Evolutionary conservation across 2,888 invertebrate species (phyloP).

Genomic region (Drosophila paracracens): DNA sequence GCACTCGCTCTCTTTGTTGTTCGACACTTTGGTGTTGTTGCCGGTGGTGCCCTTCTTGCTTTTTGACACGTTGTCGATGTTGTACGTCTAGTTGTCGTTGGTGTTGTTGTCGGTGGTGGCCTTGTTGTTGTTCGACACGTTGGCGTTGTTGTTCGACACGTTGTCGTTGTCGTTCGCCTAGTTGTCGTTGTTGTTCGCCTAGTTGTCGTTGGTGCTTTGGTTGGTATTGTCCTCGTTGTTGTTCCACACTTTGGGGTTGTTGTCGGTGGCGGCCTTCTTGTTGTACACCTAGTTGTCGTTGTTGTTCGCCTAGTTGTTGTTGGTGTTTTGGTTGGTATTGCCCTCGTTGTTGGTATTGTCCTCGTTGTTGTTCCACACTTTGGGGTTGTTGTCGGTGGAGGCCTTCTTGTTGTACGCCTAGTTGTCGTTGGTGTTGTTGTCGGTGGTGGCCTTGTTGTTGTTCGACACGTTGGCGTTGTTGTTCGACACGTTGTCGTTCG

Average conservation of each 20-base stretch:
- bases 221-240: background rate
- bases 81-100: background rate
- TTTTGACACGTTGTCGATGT: background rate
- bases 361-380: too few relatives aligned
- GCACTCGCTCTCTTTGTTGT: background rate
- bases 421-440: too few relatives aligned
- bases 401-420: background rate
- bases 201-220: background rate
- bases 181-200: too few relatives aligned
- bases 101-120: background rate
- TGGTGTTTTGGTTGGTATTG: background rate
- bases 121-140: background rate
- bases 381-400: background rate
- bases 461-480: background rate
- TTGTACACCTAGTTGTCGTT: background rate
- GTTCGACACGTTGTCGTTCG: conserved; percentile 1
- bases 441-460: background rate
- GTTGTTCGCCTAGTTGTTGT: background rate
- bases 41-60: too few relatives aligned
- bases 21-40: background rate
- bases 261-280: background rate
- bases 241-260: background rate
- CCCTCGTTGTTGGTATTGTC: too few relatives aligned
- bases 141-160: too few relatives aligned
- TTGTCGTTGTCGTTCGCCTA: too few relatives aligned